Evolutionary conservation across 2,888 invertebrate species (phyloP).

Genomic region (Rapana venosa): DNA sequence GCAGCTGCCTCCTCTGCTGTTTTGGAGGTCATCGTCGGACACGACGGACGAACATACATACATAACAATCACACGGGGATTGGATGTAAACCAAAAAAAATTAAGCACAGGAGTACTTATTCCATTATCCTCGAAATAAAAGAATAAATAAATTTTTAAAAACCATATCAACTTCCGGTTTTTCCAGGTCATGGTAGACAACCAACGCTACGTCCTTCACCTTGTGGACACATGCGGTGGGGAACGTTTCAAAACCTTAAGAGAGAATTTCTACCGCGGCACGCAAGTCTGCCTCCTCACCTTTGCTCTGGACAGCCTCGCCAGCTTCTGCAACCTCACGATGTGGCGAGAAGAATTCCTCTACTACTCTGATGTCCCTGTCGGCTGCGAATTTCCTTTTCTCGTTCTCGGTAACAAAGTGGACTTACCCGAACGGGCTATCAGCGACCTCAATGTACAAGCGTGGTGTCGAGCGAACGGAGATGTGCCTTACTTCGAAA

Average conservation of each 20-base stretch:
- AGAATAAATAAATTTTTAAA: too few relatives aligned
- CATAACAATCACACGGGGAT: too few relatives aligned
- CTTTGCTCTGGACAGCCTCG: constrained; percentile 31
- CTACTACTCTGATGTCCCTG: constrained; percentile 4
- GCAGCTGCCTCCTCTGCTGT: too few relatives aligned
- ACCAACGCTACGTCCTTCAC: not conserved
- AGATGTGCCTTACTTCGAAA: constrained; percentile 31
- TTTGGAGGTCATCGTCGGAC: too few relatives aligned
- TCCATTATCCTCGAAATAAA: too few relatives aligned
- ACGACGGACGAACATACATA: too few relatives aligned
- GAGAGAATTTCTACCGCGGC: constrained; percentile 37
- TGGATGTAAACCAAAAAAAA: too few relatives aligned
- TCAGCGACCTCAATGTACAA: constrained; percentile 7
- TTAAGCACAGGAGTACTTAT: too few relatives aligned
- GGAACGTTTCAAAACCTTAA: constrained; percentile 24
- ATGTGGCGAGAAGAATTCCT: constrained; percentile 39
- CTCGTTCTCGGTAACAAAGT: constrained; percentile 38
- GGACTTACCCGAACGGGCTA: constrained; percentile 11
- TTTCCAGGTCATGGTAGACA: constrained; percentile 32
- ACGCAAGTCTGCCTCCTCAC: constrained; percentile 37
- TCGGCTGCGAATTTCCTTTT: constrained; percentile 16
- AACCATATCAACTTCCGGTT: too few relatives aligned
- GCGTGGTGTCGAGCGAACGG: constrained; percentile 30
- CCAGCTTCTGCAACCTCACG: constrained; percentile 40
- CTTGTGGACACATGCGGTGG: constrained; percentile 32